Evolutionary conservation across 2,888 invertebrate species (phyloP).

Genomic region (Pristionchus maxplancki): DNA sequence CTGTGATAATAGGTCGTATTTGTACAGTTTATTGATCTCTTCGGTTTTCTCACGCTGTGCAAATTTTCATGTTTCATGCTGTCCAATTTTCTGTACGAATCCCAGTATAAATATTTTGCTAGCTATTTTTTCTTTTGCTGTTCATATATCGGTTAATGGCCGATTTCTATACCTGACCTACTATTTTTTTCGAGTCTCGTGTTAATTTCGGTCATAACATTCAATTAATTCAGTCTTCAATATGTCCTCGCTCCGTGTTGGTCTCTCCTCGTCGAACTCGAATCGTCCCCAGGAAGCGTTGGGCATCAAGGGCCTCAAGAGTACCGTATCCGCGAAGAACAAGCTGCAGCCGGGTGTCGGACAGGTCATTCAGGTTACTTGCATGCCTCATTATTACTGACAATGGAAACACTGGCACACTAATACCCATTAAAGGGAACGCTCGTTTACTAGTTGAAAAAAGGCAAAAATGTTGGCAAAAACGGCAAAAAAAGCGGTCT

Average conservation of each 20-base stretch:
- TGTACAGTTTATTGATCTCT: neutral
- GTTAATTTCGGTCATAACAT: neutral
- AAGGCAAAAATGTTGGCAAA: neutral
- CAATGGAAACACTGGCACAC: neutral
- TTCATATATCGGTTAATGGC: neutral
- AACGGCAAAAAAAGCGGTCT: neutral
- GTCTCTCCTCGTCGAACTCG: neutral
- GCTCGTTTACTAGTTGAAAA: neutral
- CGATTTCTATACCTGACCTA: neutral
- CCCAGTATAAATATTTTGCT: neutral
- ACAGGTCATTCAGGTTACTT: conserved; percentile 31
- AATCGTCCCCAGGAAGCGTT: neutral
- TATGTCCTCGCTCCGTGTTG: conserved; percentile 10
- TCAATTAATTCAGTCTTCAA: neutral
- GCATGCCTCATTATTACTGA: neutral
- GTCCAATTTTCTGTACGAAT: neutral
- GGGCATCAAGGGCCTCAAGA: neutral
- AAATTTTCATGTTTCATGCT: neutral
- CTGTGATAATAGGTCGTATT: neutral
- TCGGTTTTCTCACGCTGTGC: neutral
- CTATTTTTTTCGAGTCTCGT: no score
- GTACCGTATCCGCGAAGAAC: neutral
- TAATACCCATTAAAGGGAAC: no score
- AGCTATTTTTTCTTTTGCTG: neutral
- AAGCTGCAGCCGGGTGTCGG: neutral